phyloP scores from a whole-genome alignment of 2,113 vertebrate species.

The Catharus bicknelli region DNA sequence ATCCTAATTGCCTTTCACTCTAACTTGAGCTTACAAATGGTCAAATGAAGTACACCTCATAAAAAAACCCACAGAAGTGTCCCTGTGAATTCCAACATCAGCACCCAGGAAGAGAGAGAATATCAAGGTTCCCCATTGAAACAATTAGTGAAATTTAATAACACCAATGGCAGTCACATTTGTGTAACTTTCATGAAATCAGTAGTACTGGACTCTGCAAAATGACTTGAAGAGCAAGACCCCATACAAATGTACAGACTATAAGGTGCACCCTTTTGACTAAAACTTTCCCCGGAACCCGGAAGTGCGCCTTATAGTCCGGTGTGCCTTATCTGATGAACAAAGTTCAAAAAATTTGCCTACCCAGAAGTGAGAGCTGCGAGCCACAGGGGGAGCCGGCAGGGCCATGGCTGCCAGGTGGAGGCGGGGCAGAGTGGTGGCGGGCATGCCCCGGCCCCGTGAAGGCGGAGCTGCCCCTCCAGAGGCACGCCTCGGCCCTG shows the following conservation, averaged over 20 bases:
- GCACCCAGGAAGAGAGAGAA: neutral
- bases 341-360: no score
- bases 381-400: no score
- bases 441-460: no score
- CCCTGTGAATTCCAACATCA: neutral
- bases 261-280: no score
- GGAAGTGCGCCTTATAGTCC: no score
- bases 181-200: slow-evolving; percentile 54
- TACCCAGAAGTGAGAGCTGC: no score
- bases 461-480: no score
- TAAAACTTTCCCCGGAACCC: no score
- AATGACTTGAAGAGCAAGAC: slow-evolving; percentile 29
- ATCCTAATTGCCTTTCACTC: neutral
- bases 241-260: slow-evolving; percentile 2
- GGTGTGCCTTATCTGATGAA: no score
- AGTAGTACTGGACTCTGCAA: slow-evolving; percentile 40
- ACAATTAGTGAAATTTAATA: slow-evolving; percentile 12
- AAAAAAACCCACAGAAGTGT: neutral
- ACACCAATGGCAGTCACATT: slow-evolving; percentile 32
- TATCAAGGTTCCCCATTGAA: neutral
- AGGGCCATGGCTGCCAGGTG: no score
- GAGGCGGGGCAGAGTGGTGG: no score
- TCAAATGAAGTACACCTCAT: neutral
- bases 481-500: no score
- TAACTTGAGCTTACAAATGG: neutral